Evolutionary conservation across 2,113 vertebrate genomes (phyloP).

Genomic region (Thinocorus orbignyianus): DNA sequence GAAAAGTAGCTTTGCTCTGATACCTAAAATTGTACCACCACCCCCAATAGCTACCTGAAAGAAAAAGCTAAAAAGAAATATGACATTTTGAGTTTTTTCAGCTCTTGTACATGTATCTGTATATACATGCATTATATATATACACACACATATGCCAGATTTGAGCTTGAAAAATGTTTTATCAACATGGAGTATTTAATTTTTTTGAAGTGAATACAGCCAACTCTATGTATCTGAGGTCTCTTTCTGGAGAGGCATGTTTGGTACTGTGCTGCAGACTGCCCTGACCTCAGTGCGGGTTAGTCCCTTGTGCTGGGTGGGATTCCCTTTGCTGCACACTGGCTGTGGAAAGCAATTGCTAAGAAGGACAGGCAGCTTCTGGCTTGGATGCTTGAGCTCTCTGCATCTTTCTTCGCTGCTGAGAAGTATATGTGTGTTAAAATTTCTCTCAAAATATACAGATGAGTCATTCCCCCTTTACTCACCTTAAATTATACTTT

Average conservation of each 20-base stretch:
- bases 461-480: neutral
- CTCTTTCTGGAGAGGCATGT: neutral
- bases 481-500: neutral
- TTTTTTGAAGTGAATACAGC: neutral
- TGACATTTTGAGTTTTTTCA: neutral
- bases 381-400: neutral
- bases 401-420: neutral
- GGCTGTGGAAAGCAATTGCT: neutral
- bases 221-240: neutral
- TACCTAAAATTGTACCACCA: neutral
- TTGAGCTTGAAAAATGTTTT: neutral
- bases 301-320: accelerated
- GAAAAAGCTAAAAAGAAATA: neutral
- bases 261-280: neutral
- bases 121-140: neutral
- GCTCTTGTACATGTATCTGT: neutral
- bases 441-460: neutral
- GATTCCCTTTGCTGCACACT: neutral
- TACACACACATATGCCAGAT: too few relatives aligned
- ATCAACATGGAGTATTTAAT: neutral
- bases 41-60: neutral
- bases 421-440: neutral
- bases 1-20: neutral
- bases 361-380: neutral
- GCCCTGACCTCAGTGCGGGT: neutral